These are phyloP conservation scores for Lysandra coridon DNA, from an alignment of 2,888 invertebrate genomes.

Conservation along the genomic window DNA sequence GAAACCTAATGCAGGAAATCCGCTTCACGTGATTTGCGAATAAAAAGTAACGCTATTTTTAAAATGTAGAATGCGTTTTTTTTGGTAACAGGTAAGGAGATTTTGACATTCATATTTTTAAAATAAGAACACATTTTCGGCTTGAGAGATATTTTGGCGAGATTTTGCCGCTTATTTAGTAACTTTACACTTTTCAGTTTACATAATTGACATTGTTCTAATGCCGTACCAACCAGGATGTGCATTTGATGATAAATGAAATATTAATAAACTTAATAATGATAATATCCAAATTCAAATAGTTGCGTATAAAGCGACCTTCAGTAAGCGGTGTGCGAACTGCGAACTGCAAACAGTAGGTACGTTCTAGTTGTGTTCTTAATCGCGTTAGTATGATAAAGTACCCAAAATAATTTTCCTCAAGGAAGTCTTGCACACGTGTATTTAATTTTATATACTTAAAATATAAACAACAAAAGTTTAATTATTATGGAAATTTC, in stretches of 20 bases:
- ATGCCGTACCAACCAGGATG: too few relatives aligned
- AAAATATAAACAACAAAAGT: not conserved
- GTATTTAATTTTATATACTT: not conserved
- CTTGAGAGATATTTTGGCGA: not conserved
- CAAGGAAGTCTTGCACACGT: not conserved
- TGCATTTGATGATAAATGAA: not conserved
- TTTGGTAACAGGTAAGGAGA: not conserved
- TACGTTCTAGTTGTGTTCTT: not conserved
- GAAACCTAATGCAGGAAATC: slow-evolving; percentile 30
- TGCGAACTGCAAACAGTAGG: not conserved
- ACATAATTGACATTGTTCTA: too few relatives aligned
- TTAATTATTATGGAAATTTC: not conserved
- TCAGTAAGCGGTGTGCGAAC: not conserved
- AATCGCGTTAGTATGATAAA: not conserved
- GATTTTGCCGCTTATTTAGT: not conserved
- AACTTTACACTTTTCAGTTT: not conserved
- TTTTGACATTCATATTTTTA: not conserved
- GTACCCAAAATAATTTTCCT: not conserved
- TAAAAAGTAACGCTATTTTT: slow-evolving; percentile 2
- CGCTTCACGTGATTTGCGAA: slow-evolving; percentile 1
- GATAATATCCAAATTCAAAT: not conserved
- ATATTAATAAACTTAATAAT: not conserved
- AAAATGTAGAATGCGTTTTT: not conserved
- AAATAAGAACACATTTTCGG: not conserved
- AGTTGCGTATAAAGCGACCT: not conserved